Base-by-base conservation (phyloP, 2,888 invertebrate species). In the Troides helena region DNA sequence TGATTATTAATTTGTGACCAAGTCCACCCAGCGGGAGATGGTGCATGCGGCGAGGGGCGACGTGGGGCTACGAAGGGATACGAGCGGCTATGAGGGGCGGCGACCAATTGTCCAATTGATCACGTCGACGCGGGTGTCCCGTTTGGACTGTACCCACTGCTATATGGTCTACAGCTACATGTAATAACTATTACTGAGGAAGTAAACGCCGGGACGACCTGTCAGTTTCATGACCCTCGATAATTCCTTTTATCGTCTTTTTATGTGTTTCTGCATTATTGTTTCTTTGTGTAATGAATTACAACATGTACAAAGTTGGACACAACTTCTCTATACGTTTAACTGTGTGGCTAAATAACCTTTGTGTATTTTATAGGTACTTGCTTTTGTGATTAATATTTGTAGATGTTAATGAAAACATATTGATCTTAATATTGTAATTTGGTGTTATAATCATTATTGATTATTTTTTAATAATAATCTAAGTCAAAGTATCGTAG, bases 21-120 rank as follows among this genome's bases (percentile, higher is more conserved):
- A 64, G 64, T 60, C 62, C 57, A 30, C 21, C 39, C 56, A 43
- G 59, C 68, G 57, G 58, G 56, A 53, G 53, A 53, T 43, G 59
- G 64, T n/a, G 60, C 36, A 64, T 23, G 65, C 59, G 56, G 60
- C 64, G 59, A 25, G 23, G 43, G 58, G 61, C 43, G 30, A 50
- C 5, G 46, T 14, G 46, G 39, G 39, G 39, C 8, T 39, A 39
- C 58, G 57, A 61, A 53, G 67, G 63, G 60, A 30, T 30, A 30
- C 30, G 46, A 46, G 46, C 8, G 39, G 39, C 39, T 39, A 39
- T 46, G 57, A 61, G 59, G 67, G 63, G 60, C 53, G 64, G 56
- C 43, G 67, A 43, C 62, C 81, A 83, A 85, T 83, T 81, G 81
- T 81, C 78, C 81, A 84, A 84, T 86, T 85, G 84, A 83, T 84